Percentiles rank a stretch among this genome's conserved stretches.
Conservation (phyloP, 2,797 vertebrate species). For the Pachyuromys duprasi region DNA sequence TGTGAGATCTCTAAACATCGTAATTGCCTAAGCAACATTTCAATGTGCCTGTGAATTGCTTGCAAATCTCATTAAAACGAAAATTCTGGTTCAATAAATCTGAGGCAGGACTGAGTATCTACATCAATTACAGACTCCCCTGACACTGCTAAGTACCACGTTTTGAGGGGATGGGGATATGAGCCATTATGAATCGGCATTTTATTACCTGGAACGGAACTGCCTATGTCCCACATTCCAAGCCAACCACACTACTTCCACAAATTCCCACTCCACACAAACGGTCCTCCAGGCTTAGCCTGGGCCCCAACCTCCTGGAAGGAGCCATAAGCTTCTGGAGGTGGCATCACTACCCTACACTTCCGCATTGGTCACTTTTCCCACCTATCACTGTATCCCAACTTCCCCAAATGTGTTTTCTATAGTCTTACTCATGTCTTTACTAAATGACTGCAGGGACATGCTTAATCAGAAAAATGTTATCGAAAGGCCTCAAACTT, state of each 20-base stretch:
- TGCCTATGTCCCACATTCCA: background rate
- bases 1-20: no score
- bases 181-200: background rate
- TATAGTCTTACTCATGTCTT: background rate
- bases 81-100: background rate
- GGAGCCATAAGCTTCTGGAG: background rate
- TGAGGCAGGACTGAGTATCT: background rate
- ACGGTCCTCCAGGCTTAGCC: background rate
- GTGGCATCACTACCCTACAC: background rate
- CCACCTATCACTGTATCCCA: background rate
- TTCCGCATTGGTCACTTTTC: background rate
- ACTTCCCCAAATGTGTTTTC: slow-evolving; percentile 13
- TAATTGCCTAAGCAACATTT: background rate
- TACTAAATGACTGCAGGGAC: background rate
- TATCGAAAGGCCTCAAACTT: slow-evolving; percentile 61
- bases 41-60: slow-evolving; percentile 19
- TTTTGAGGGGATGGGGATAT: background rate
- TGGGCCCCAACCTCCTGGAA: background rate
- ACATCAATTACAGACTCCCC: background rate
- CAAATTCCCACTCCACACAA: background rate
- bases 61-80: slow-evolving; percentile 30
- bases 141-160: background rate
- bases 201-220: background rate
- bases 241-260: background rate
- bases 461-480: slow-evolving; percentile 39